Percentiles rank a stretch among this genome's conserved stretches.
Conservation (phyloP, 1,140 invertebrate genomes). For the Lordiphosa clarofinis region DNA sequence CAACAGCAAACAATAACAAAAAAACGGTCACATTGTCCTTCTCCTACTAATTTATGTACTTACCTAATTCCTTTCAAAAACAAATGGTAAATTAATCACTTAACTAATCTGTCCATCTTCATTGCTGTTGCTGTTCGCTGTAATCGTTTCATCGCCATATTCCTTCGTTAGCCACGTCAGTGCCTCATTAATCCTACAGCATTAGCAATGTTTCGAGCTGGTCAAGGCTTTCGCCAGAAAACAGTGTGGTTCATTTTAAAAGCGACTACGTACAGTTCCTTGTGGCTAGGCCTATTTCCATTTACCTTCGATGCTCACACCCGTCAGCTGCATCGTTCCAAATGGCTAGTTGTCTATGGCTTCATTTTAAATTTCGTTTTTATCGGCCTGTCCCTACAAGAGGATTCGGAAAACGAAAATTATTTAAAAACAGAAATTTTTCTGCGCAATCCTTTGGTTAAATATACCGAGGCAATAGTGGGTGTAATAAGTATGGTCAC, state of each 20-base stretch:
- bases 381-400: constrained; percentile 3
- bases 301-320: constrained; percentile 29
- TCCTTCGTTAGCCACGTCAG: constrained; percentile 1
- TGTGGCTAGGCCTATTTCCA: constrained; percentile 43
- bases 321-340: constrained; percentile 27
- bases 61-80: no score
- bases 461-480: constrained; percentile 2
- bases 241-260: constrained; percentile 28
- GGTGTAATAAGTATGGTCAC: constrained; percentile 17
- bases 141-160: constrained; percentile 11
- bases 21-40: no score
- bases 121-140: no score
- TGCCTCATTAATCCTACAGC: background rate
- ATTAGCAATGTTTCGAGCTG: constrained; percentile 26
- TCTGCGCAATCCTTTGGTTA: constrained; percentile 10
- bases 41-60: no score
- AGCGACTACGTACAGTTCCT: constrained; percentile 36
- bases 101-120: no score
- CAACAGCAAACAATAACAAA: no score
- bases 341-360: constrained; percentile 47
- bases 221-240: constrained; percentile 17
- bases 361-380: constrained; percentile 25
- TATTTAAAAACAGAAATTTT: background rate
- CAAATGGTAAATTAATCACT: no score
- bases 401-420: background rate